phyloP scores from a whole-genome alignment of 2,113 vertebrate genomes.

The Elephas maximus region DNA sequence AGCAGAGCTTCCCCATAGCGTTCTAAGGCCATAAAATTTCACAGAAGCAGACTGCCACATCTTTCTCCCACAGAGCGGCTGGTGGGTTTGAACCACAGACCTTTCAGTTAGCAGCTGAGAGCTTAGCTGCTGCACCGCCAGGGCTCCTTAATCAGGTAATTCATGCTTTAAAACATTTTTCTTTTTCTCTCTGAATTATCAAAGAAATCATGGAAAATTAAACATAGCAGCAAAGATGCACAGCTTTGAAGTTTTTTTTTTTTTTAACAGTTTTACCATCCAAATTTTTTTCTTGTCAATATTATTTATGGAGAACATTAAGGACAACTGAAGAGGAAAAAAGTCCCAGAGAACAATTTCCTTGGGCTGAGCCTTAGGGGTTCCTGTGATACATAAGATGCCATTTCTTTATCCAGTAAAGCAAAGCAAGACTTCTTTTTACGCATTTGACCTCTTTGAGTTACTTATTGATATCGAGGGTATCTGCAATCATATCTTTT shows the following conservation, averaged over 20 bases:
- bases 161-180: not conserved
- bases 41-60: too few species aligned
- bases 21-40: too few species aligned
- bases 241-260: slow-evolving; percentile 1
- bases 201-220: slow-evolving; percentile 45
- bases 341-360: not conserved
- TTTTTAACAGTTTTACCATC: slow-evolving; percentile 5
- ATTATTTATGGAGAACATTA: slow-evolving; percentile 24
- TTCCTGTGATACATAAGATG: not conserved
- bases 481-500: not conserved
- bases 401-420: not conserved
- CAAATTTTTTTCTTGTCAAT: not conserved
- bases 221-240: not conserved
- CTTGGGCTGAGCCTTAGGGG: not conserved
- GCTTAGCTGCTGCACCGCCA: too few species aligned
- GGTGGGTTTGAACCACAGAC: too few species aligned
- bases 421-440: not conserved
- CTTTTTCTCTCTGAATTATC: not conserved
- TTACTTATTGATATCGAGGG: not conserved
- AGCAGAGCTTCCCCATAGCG: too few species aligned
- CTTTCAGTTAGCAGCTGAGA: too few species aligned
- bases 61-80: too few species aligned
- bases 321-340: not conserved
- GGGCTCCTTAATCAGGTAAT: not conserved
- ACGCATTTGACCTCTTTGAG: slow-evolving; percentile 1